phyloP scores from a whole-genome alignment of 2,888 invertebrate genomes.

The Microplitis deprimator region DNA sequence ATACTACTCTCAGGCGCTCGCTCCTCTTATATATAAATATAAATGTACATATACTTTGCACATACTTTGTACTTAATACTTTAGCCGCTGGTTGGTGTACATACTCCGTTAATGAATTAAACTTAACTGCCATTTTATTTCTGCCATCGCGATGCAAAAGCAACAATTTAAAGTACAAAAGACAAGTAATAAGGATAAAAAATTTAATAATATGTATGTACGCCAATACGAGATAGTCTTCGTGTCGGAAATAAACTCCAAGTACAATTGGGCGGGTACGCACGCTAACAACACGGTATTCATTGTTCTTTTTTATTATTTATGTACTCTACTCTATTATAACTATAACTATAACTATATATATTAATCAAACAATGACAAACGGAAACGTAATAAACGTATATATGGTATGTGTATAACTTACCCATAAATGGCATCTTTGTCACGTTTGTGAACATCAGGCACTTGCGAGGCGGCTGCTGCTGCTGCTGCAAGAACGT shows the following conservation, averaged over 20 bases:
- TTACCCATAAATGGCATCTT: constrained; percentile 99
- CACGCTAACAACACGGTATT: background rate
- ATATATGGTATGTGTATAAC: constrained; percentile 67
- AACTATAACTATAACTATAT: background rate
- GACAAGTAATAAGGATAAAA: background rate
- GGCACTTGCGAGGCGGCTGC: constrained; percentile 77
- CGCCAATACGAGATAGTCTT: constrained; percentile 4
- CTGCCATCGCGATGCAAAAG: background rate
- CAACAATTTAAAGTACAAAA: background rate
- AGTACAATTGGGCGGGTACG: background rate
- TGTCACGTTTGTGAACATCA: constrained; percentile 96
- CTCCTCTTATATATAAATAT: background rate
- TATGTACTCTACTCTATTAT: background rate
- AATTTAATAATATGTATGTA: background rate
- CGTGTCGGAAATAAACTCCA: background rate
- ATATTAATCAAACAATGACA: constrained; percentile 20
- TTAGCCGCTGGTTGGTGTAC: background rate
- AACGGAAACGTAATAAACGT: constrained; percentile 44
- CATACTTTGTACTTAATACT: background rate
- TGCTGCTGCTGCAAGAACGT: constrained; percentile 85
- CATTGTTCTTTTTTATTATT: background rate
- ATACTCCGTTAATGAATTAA: constrained; percentile 14
- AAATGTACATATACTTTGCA: background rate
- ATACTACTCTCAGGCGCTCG: background rate
- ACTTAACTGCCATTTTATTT: constrained; percentile 5